Evolutionary conservation across 2,113 vertebrate species (phyloP).

Genomic region (Crotophaga sulcirostris): DNA sequence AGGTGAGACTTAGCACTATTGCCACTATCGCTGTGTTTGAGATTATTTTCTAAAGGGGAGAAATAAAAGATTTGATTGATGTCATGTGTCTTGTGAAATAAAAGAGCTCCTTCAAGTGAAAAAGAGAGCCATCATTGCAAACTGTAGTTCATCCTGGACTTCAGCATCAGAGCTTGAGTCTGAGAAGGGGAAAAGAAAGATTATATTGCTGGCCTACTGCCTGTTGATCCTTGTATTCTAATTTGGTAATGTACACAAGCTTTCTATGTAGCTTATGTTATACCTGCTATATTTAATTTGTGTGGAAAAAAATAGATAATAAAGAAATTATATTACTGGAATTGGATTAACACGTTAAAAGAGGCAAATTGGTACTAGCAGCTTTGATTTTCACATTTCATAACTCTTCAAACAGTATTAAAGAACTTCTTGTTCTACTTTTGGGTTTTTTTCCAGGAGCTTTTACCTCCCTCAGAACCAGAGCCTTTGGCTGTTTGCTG

Average conservation of each 20-base stretch:
- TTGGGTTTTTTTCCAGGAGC: not conserved
- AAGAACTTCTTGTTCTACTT: not conserved
- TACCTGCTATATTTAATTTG: rapidly evolving
- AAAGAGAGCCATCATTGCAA: not conserved
- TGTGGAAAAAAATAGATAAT: not conserved
- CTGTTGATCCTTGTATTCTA: not conserved
- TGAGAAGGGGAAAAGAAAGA: not conserved
- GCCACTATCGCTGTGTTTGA: not conserved
- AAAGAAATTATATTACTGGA: not conserved
- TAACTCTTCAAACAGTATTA: not conserved
- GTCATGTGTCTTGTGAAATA: not conserved
- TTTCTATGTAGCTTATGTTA: not conserved
- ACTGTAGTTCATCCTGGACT: not conserved
- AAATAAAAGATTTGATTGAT: not conserved
- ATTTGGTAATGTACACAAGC: not conserved
- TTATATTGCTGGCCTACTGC: not conserved
- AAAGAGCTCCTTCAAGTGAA: not conserved
- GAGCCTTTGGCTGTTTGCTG: not conserved
- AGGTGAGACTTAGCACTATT: constrained; percentile 74
- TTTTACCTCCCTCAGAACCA: not conserved
- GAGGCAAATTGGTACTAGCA: not conserved
- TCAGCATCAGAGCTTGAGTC: not conserved
- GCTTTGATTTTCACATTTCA: not conserved
- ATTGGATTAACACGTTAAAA: not conserved
- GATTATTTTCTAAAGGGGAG: not conserved